Evolutionary conservation across 2,113 vertebrate species (phyloP).

Genomic region (Chionomys nivalis): DNA sequence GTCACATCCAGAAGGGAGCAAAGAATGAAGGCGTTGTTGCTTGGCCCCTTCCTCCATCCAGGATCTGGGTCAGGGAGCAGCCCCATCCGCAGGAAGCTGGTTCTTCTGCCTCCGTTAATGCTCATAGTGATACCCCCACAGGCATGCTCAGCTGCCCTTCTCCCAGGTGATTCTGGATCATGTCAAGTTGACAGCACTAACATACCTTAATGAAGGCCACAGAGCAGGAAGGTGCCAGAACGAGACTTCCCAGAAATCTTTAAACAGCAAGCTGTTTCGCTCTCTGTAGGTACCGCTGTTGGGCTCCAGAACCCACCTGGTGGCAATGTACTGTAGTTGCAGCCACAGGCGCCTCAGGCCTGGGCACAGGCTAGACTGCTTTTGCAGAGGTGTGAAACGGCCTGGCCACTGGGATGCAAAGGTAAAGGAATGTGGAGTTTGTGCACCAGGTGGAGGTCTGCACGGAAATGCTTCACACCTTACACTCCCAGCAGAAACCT

Average conservation of each 20-base stretch:
- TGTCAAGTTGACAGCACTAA: neutral
- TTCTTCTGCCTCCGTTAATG: neutral
- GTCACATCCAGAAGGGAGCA: neutral
- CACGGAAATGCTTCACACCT: neutral
- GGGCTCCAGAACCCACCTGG: conserved; percentile 55
- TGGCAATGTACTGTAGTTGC: conserved; percentile 31
- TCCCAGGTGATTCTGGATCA: neutral
- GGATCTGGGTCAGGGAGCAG: neutral
- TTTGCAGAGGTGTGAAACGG: accelerated
- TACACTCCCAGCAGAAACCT: neutral
- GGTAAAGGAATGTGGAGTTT: neutral
- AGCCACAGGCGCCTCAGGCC: neutral
- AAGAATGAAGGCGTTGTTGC: too few species aligned
- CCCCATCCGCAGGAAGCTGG: neutral
- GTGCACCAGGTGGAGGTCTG: neutral
- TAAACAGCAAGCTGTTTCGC: neutral
- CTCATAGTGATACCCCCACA: neutral
- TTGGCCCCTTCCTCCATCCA: neutral
- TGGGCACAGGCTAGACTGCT: accelerated
- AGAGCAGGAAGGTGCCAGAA: neutral
- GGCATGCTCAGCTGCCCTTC: neutral
- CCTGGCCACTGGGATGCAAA: neutral
- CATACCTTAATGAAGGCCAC: neutral
- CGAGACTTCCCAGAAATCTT: neutral
- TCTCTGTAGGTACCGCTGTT: neutral